These are phyloP conservation scores for Prolemur simus DNA, from an alignment of 2,113 vertebrate genomes.

Conservation along the genomic window DNA sequence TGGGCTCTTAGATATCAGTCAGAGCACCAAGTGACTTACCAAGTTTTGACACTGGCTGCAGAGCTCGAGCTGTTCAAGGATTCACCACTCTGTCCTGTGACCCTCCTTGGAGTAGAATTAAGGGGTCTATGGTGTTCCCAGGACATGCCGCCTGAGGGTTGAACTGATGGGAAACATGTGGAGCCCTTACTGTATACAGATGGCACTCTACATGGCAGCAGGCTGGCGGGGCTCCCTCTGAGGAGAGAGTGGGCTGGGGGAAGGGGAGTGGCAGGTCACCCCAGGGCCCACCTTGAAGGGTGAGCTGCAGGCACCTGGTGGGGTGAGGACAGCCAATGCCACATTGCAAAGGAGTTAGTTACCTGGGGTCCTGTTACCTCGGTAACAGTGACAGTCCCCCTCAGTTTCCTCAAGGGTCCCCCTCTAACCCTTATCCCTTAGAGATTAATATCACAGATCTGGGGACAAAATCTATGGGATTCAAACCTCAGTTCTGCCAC, in stretches of 20 bases:
- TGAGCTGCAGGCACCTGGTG: not conserved
- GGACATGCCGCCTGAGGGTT: not conserved
- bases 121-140: not conserved
- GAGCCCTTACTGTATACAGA: not conserved
- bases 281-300: not conserved
- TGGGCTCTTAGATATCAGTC: not conserved
- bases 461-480: not conserved
- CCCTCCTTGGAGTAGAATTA: not conserved
- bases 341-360: not conserved
- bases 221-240: not conserved
- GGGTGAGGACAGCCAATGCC: not conserved
- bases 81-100: not conserved
- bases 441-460: not conserved
- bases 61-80: not conserved
- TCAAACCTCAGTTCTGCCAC: not conserved
- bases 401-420: not conserved
- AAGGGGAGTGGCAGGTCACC: too few species aligned
- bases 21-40: not conserved
- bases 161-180: not conserved
- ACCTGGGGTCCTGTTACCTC: not conserved
- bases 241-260: not conserved
- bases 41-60: not conserved
- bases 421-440: not conserved
- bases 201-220: not conserved
- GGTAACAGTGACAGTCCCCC: not conserved